These are phyloP conservation scores for Hirtodrosophila cameraria DNA, from an alignment of 2,888 invertebrate genomes.

Conservation along the genomic window DNA sequence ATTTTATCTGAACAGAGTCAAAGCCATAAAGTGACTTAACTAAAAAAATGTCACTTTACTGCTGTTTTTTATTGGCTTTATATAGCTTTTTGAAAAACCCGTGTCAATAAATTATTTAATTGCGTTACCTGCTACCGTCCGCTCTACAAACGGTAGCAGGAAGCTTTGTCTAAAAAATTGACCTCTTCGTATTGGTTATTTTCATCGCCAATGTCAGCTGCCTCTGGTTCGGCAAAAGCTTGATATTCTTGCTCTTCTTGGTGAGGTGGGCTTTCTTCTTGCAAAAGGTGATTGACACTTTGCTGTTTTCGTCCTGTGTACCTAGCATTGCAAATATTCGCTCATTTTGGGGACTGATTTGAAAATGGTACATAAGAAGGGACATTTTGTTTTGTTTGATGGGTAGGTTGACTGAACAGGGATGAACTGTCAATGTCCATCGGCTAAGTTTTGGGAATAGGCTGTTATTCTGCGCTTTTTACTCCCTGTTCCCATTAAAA, in stretches of 20 bases:
- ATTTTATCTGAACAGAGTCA: too few species aligned
- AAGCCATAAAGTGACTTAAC: too few species aligned
- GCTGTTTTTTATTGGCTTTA: too few species aligned
- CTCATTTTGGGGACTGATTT: background rate
- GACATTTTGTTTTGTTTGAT: background rate
- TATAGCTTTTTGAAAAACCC: background rate
- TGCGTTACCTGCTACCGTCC: too few species aligned
- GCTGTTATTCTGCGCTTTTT: too few species aligned
- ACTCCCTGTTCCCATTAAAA: too few species aligned
- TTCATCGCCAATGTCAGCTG: background rate
- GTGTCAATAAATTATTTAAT: too few species aligned
- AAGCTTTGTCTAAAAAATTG: background rate
- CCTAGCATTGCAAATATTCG: slow-evolving; percentile 3
- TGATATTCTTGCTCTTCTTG: background rate
- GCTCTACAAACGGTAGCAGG: too few species aligned
- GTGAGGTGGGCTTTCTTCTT: background rate
- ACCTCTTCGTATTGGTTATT: background rate
- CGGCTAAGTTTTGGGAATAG: too few species aligned
- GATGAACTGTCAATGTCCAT: slow-evolving; percentile 6
- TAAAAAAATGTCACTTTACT: too few species aligned
- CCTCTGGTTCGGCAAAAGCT: background rate
- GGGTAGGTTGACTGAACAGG: background rate
- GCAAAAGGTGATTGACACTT: background rate
- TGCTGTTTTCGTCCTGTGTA: slow-evolving; percentile 1
- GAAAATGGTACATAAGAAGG: background rate